Evolutionary conservation across 2,888 invertebrate genomes (phyloP), one percentile per base, ranked within the genome.

Genomic region (Lasioglossum villosulum): DNA sequence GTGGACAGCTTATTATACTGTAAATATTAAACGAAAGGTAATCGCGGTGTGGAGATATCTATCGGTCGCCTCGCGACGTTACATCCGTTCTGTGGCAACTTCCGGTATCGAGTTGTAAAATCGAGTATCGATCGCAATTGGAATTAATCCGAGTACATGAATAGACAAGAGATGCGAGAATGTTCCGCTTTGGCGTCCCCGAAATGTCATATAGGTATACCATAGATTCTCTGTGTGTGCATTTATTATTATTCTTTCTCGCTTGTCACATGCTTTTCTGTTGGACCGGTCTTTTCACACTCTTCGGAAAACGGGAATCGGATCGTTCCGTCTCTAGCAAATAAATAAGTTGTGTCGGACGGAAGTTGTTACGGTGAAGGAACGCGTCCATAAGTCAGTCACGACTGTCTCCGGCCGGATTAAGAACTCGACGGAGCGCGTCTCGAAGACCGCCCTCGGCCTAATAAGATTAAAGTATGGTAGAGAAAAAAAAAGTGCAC

Each of bases 381-480:
- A 75, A 81, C 75, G 84, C 63, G 75, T 83, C 83, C 84, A 84
- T 27, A 27, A 23, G 77, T 81, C 86, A 78, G 76, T 37, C 73
- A 83, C 83, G 84, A 88, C 74, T 80, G 80, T 83, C 88, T 75
- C 80, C 86, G 87, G 87, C 84, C 83, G 84, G 78, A 89, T 87
- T 82, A 83, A 84, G 82, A 89, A 86, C 83, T 82, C 71, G 82
- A 88, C 83, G 76, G 80, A 80, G 86, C 86, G n/a, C 81, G 89
- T 88, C 89, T 82, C 48, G 63, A 80, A 72, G 89, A 82, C 86
- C 85, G 88, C 86, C 90, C 89, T 87, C 83, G 90, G 90, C 90
- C 90, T 90, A 90, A 90, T 88, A 86, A 90, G 84, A 88, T 87
- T 87, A 88, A 83, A 89, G 39, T 88, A 84, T 42, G 82, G 80